Evolutionary conservation across 2,888 invertebrate species (phyloP).

Genomic region (Habroteleia sp.): DNA sequence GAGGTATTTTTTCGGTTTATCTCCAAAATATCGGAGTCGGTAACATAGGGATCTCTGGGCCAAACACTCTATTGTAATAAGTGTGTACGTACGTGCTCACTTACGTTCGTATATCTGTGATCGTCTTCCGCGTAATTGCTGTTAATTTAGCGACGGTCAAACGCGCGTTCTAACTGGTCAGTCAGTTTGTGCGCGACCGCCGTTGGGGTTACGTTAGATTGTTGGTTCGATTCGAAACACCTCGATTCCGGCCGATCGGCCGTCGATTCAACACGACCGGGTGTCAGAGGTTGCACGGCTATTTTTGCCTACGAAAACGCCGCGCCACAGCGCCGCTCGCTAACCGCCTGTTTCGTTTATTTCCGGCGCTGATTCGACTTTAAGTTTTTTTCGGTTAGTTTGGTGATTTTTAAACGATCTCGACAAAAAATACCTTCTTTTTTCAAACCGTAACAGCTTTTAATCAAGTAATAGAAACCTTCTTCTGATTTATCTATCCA

Average conservation of each 20-base stretch:
- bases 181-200: slow-evolving; percentile 39
- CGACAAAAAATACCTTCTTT: too few species aligned
- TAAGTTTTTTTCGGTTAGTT: not conserved
- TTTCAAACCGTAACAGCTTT: too few species aligned
- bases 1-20: too few species aligned
- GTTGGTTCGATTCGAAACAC: slow-evolving; percentile 7
- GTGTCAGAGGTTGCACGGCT: slow-evolving; percentile 33
- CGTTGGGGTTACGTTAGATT: not conserved
- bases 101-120: slow-evolving; percentile 5
- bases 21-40: not conserved
- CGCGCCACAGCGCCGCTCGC: not conserved
- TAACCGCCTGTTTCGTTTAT: slow-evolving; percentile 1
- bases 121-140: slow-evolving; percentile 69
- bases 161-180: slow-evolving; percentile 29
- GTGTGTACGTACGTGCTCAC: slow-evolving; percentile 1
- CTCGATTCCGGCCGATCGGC: slow-evolving; percentile 8
- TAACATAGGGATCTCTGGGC: not conserved
- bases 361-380: slow-evolving; percentile 8
- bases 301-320: slow-evolving; percentile 17
- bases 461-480: too few species aligned
- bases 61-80: not conserved
- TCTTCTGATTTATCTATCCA: too few species aligned
- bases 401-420: slow-evolving; percentile 1
- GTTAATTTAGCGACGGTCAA: slow-evolving; percentile 73
- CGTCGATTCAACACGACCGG: slow-evolving; percentile 14